Base-by-base conservation (phyloP, 1,140 invertebrate species). In the Acromyrmex heyeri region DNA sequence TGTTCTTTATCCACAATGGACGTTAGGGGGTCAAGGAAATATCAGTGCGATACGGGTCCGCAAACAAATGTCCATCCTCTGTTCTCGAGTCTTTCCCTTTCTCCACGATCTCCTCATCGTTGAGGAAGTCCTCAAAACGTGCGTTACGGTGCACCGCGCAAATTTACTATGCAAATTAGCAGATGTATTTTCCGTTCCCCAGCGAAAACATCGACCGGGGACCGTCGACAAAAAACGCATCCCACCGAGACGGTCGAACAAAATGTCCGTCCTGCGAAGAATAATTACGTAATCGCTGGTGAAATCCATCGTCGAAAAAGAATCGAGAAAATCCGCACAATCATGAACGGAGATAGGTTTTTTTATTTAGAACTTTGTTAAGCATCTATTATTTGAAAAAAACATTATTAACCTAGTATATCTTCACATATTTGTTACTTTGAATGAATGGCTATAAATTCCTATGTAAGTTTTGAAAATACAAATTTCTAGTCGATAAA, bases 151-250 rank as follows among this genome's bases (percentile, higher is more conserved):
- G 90, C 83, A 76, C 70, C 76, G 87, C 81, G 89, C 89, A 88
- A 91, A 91, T 90, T 91, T 91, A 91, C 90, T 86, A 91, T 90
- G 90, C 87, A 91, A 91, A 91, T 91, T 91, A 91, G 89, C 89
- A 88, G 89, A 91, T 90, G 89, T 91, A 90, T 91, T 90, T 86
- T 86, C 81, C 79, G 62, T 55, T 72, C 82, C 34, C 57, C 38
- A 76, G 82, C 55, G 72, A 88, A 88, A 90, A 88, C 87, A 89
- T 57, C 72, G 87, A 59, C 61, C 76, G 85, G 85, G 70, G 88
- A 91, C 81, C 82, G 87, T 73, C 67, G 69, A 53, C 62, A 70
- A 90, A 82, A 90, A 91, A 86, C 57, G 61, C 76, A 87, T 85
- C 61, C 72, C 76, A 50, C 76, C 59, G 72, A 83, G 77, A 83